phyloP scores from a whole-genome alignment of 2,888 invertebrate species.

The Itoplectis maculator region DNA sequence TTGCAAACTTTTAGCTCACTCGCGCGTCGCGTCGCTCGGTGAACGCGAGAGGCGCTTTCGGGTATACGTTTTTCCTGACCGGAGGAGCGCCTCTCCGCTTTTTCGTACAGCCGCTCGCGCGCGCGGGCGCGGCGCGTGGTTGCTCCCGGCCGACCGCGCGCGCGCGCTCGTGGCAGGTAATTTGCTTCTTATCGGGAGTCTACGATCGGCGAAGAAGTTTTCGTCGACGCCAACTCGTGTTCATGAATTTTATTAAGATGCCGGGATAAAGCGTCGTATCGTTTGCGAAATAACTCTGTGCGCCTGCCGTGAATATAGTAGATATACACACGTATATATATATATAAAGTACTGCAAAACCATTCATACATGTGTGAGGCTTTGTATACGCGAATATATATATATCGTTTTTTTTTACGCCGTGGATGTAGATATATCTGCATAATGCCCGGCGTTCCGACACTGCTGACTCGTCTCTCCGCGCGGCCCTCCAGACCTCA shows the following conservation, averaged over 20 bases:
- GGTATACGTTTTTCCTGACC: conserved; percentile 64
- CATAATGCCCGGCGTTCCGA: conserved; percentile 42
- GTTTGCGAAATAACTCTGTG: conserved; percentile 50
- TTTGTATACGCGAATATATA: conserved; percentile 1
- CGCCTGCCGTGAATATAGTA: conserved; percentile 29
- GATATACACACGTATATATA: not conserved
- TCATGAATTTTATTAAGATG: conserved; percentile 83
- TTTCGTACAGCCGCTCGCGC: conserved; percentile 46
- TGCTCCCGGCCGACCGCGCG: conserved; percentile 48
- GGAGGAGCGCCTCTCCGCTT: conserved; percentile 33
- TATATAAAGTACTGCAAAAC: not conserved
- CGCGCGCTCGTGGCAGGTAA: conserved; percentile 77
- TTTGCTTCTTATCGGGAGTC: conserved; percentile 81
- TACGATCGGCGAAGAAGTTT: conserved; percentile 80
- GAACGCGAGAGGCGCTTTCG: too few relatives aligned
- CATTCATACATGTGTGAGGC: not conserved
- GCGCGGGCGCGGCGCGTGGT: conserved; percentile 25
- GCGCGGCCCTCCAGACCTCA: conserved; percentile 33
- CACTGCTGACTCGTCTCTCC: conserved; percentile 59
- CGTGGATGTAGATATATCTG: conserved; percentile 44
- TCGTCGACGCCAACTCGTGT: conserved; percentile 78
- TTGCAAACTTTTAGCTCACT: conserved; percentile 50
- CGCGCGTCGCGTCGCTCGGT: conserved; percentile 28
- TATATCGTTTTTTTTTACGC: not conserved
- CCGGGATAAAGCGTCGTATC: conserved; percentile 75